These are phyloP conservation scores for Aphaenogaster rudis DNA, from an alignment of 1,140 invertebrate species.

Conservation along the genomic window DNA sequence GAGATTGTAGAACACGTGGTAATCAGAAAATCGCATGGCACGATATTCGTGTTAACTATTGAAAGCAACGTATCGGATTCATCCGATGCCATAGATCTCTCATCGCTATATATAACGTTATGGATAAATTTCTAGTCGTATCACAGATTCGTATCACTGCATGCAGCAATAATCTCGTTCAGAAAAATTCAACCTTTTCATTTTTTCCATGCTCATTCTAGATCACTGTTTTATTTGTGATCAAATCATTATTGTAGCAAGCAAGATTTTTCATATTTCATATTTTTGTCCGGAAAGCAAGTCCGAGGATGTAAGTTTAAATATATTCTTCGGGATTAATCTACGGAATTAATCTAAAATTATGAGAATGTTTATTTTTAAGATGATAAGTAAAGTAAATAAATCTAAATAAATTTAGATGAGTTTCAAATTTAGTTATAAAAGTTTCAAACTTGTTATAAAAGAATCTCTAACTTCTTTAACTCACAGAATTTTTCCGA, in stretches of 20 bases:
- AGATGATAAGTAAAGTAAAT: neutral
- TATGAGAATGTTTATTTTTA: neutral
- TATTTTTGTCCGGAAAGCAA: neutral
- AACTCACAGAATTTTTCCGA: neutral
- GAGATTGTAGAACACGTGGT: slow-evolving; percentile 36
- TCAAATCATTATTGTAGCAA: neutral
- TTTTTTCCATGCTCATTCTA: neutral
- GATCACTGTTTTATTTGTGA: neutral
- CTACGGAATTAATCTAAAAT: neutral
- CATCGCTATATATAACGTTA: neutral
- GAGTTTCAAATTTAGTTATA: neutral
- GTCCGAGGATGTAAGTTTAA: neutral
- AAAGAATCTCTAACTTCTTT: neutral
- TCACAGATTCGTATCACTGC: neutral
- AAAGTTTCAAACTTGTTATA: neutral
- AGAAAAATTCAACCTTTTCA: neutral
- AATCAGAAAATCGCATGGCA: slow-evolving; percentile 20
- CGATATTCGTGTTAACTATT: slow-evolving; percentile 13
- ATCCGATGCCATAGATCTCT: neutral
- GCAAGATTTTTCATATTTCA: neutral
- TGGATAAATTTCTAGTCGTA: neutral
- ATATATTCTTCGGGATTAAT: neutral
- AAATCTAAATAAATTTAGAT: neutral
- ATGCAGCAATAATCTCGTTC: neutral
- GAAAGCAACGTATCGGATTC: slow-evolving; percentile 12